These are phyloP conservation scores for Plemyria rubiginata DNA, from an alignment of 2,888 invertebrate species.

Conservation along the genomic window DNA sequence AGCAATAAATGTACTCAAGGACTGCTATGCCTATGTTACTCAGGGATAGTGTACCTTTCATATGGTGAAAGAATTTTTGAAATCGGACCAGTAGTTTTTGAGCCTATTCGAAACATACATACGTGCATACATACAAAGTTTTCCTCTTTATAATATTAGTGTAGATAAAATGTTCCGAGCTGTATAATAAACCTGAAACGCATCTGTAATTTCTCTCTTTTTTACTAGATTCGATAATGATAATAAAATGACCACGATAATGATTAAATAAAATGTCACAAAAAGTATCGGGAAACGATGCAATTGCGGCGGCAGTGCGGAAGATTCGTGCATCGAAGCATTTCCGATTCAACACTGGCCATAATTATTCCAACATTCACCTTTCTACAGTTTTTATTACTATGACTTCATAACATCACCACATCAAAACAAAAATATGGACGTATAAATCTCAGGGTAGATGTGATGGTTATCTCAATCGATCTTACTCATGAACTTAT, in stretches of 20 bases:
- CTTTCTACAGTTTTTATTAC: not conserved
- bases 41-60: too few species aligned
- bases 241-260: not conserved
- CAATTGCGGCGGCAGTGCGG: constrained; percentile 18
- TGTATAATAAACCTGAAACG: too few species aligned
- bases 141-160: too few species aligned
- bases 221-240: not conserved
- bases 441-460: not conserved
- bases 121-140: too few species aligned
- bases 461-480: too few species aligned
- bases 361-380: constrained; percentile 23
- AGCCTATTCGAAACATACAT: too few species aligned
- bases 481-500: too few species aligned
- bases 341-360: constrained; percentile 33
- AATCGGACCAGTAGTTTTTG: too few species aligned
- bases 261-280: constrained; percentile 23
- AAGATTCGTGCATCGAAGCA: constrained; percentile 34
- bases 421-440: not conserved
- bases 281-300: constrained; percentile 31
- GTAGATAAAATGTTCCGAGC: too few species aligned
- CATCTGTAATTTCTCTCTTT: not conserved
- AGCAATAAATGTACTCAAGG: too few species aligned
- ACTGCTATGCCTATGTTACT: too few species aligned
- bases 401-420: not conserved
- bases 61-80: too few species aligned